Conservation (phyloP, 1,140 invertebrate species). For the Reticulitermes speratus region DNA sequence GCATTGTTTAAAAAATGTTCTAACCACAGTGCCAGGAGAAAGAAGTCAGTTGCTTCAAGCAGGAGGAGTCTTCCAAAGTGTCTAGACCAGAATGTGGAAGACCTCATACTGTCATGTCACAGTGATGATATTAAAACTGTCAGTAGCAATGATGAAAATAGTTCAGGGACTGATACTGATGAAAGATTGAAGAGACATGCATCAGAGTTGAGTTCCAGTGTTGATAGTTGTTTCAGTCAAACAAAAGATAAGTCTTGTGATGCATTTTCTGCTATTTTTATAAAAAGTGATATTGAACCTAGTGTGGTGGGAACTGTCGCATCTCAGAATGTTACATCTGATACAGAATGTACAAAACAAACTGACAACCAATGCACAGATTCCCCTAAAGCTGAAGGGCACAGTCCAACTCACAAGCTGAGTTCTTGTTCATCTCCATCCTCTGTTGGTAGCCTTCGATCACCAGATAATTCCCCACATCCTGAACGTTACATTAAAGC, state of each 20-base stretch:
- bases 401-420: background rate
- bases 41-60: background rate
- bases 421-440: background rate
- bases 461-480: background rate
- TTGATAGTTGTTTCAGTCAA: background rate
- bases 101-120: background rate
- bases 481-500: background rate
- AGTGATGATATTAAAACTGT: background rate
- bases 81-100: background rate
- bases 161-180: background rate
- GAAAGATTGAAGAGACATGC: background rate
- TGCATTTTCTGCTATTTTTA: background rate
- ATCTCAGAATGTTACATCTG: background rate
- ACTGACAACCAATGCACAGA: background rate
- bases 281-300: background rate
- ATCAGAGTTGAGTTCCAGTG: background rate
- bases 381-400: background rate
- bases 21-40: background rate
- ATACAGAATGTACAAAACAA: background rate
- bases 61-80: background rate
- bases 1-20: background rate
- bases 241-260: background rate
- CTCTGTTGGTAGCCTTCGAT: background rate
- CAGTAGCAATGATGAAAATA: background rate
- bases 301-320: background rate